Evolutionary conservation across 92 coral and sea anemone genomes (phyloP).

Genomic region (Umimayanthus kanabou): DNA sequence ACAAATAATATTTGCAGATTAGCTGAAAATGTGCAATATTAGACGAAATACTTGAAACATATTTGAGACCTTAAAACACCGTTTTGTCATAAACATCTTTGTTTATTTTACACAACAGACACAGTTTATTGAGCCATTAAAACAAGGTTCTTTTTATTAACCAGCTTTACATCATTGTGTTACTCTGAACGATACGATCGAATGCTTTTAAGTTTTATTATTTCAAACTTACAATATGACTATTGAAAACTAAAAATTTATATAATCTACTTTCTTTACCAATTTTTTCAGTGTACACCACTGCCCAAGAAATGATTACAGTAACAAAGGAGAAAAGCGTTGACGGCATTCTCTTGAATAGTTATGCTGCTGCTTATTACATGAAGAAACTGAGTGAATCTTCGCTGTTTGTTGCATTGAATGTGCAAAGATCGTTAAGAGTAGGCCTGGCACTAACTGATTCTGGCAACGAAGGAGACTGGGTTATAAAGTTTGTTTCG

Average conservation of each 20-base stretch:
- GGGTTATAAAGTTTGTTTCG: background rate
- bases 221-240: background rate
- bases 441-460: background rate
- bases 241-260: too few relatives aligned
- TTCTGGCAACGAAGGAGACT: background rate
- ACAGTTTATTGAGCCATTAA: too few relatives aligned
- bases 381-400: background rate
- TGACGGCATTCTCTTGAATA: conserved; percentile 5
- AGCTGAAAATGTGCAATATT: too few relatives aligned
- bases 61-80: too few relatives aligned
- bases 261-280: background rate
- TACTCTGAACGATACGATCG: too few relatives aligned
- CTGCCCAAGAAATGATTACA: background rate
- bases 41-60: too few relatives aligned
- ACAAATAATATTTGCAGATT: too few relatives aligned
- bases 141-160: too few relatives aligned
- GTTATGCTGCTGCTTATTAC: conserved; percentile 2
- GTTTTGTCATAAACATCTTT: too few relatives aligned
- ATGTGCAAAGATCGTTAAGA: background rate
- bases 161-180: too few relatives aligned
- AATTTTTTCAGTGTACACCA: background rate
- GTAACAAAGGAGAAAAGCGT: background rate
- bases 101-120: too few relatives aligned
- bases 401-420: background rate
- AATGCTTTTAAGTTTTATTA: background rate